phyloP scores from a whole-genome alignment of 1,140 invertebrate species.

The Gonatopus flavifemur region DNA sequence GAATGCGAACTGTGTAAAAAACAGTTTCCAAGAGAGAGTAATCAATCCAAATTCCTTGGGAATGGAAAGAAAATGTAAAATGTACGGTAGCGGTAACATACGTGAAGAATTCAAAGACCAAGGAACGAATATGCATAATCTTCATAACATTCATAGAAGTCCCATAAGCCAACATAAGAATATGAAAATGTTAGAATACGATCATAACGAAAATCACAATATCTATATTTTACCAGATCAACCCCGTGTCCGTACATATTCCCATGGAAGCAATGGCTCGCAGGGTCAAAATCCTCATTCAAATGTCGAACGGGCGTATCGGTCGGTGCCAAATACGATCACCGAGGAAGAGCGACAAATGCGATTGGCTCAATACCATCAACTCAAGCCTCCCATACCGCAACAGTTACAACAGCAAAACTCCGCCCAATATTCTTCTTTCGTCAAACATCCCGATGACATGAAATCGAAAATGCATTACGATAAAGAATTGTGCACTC shows the following conservation, averaged over 20 bases:
- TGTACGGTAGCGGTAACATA: too few relatives aligned
- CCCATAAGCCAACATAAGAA: conserved; percentile 31
- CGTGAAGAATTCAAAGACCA: conserved; percentile 37
- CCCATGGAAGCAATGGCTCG: conserved; percentile 38
- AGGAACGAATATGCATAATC: conserved; percentile 25
- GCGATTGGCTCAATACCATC: conserved; percentile 36
- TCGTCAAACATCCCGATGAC: conserved; percentile 40
- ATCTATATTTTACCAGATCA: conserved; percentile 50
- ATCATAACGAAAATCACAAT: conserved; percentile 52
- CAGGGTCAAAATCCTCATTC: conserved; percentile 36
- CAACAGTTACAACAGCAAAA: conserved; percentile 23
- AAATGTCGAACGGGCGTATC: conserved; percentile 40
- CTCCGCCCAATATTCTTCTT: conserved; percentile 27
- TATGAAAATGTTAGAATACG: conserved; percentile 43
- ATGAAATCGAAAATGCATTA: conserved; percentile 26
- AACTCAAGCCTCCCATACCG: conserved; percentile 4
- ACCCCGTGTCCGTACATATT: conserved; percentile 47
- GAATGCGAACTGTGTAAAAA: conserved; percentile 29
- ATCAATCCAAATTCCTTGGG: conserved; percentile 47
- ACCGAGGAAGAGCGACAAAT: conserved; percentile 45
- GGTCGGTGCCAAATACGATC: conserved; percentile 43
- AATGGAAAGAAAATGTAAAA: conserved; percentile 39
- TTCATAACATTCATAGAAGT: conserved; percentile 31
- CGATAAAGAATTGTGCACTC: conserved; percentile 34
- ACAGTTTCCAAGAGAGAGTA: conserved; percentile 44